Base-by-base conservation (phyloP, 2,797 vertebrate species). In the Siniperca undulata region DNA sequence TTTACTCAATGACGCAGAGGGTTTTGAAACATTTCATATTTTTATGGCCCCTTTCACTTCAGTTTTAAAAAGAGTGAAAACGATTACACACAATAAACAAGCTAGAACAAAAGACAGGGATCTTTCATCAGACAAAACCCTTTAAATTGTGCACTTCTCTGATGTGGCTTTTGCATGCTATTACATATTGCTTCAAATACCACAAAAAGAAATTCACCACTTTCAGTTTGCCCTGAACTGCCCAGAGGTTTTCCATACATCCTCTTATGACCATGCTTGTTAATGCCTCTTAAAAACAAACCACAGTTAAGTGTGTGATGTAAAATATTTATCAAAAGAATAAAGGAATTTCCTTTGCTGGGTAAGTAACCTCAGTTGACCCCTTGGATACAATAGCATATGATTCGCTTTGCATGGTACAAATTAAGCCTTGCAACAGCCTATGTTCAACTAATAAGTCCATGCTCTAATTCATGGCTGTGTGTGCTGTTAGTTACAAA, bases 251-350 rank as follows among this genome's bases (percentile, higher is more conserved):
- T 73, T 72, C 44, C 42, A 65, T 80, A 73, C 27, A 81, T 86
- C 34, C 8, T 78, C 58, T 66, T 61, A 81, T 67, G 62, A 77
- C 20, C 48, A 42, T 17, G 34, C 24, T 46, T 55, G 69, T 70
- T 64, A 79, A 80, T 71, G 62, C 46, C 71, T 87, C 59, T 53
- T 50, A 66, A 86, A 90, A 70, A 50, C 27, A 81, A 84, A 85
- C 61, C 70, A 69, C 81, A 84, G 46, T 24, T 27, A 27, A 73
- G 46, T 10, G 16, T 58, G 30, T 73, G 62, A 70, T 72, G 19
- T 70, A 40, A 74, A 67, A 82, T 48, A 80, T 80, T 46, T 36
- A 80, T 80, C 12, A 79, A 78, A 80, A 53, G 8, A 66, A 16
- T 58, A 13, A 42, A 24, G 17, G 22, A 60, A 77, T 71, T 75